Percentiles rank a stretch among this genome's conserved stretches.
phyloP scores from a whole-genome alignment of 1,140 invertebrate genomes.

The Neuroterus valhalla region DNA sequence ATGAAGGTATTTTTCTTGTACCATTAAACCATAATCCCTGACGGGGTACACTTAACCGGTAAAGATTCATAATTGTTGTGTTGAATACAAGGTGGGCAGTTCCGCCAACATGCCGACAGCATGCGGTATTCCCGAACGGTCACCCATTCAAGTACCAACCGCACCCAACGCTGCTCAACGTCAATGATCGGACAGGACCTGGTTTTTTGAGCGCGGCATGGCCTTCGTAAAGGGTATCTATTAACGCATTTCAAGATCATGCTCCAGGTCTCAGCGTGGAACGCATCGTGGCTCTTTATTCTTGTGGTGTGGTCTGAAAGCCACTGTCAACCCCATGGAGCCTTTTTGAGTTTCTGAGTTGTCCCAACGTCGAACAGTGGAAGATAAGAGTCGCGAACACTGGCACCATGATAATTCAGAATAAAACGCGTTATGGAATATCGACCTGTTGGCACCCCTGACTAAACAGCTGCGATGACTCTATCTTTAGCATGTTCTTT shows the following conservation, averaged over 20 bases:
- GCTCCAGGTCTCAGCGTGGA: background rate
- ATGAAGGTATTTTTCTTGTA: too few relatives aligned
- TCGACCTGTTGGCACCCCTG: constrained; percentile 67
- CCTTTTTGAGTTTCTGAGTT: background rate
- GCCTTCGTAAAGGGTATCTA: background rate
- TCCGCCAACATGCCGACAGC: too few relatives aligned
- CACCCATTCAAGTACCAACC: too few relatives aligned
- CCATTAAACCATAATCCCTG: too few relatives aligned
- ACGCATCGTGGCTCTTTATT: background rate
- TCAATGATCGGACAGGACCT: too few relatives aligned
- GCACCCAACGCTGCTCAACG: too few relatives aligned
- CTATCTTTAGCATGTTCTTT: constrained; percentile 64
- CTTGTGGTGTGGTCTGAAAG: background rate
- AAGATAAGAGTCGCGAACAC: constrained; percentile 33
- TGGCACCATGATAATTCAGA: constrained; percentile 36
- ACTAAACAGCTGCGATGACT: constrained; percentile 61
- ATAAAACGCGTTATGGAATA: constrained; percentile 60
- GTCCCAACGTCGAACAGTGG: constrained; percentile 1
- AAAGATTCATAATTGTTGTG: too few relatives aligned
- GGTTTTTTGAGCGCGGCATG: too few relatives aligned
- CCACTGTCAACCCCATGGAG: constrained; percentile 25
- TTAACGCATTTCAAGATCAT: background rate
- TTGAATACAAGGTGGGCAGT: too few relatives aligned
- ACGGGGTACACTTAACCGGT: too few relatives aligned
- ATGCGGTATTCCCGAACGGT: too few relatives aligned